Evolutionary conservation across 2,113 vertebrate species (phyloP).

Genomic region (Dipodomys spectabilis): DNA sequence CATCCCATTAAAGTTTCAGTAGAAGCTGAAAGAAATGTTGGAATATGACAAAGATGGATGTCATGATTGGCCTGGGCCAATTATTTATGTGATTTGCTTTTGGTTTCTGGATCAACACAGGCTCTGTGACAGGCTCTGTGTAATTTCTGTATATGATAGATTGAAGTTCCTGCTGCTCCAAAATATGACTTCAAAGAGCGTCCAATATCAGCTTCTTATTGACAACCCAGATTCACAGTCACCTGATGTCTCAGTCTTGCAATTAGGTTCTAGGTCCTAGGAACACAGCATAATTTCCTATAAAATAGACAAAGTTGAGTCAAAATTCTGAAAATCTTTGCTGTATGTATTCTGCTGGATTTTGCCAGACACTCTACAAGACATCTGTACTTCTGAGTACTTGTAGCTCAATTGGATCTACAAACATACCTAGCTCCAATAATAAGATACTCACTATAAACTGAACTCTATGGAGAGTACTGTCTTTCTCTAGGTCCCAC

Average conservation of each 20-base stretch:
- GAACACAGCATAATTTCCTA: neutral
- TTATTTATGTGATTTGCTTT: neutral
- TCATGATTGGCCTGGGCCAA: neutral
- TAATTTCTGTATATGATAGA: neutral
- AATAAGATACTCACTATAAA: neutral
- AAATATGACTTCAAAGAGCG: neutral
- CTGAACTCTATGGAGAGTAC: neutral
- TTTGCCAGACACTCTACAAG: neutral
- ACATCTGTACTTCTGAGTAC: neutral
- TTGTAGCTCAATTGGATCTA: neutral
- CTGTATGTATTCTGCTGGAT: neutral
- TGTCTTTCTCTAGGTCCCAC: neutral
- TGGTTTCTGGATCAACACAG: neutral
- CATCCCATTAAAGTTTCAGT: neutral
- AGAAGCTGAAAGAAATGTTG: neutral
- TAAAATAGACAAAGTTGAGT: neutral
- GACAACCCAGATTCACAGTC: neutral
- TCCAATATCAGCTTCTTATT: neutral
- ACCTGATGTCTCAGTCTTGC: neutral
- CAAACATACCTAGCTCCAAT: neutral
- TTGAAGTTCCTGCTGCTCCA: neutral
- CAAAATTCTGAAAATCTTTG: neutral
- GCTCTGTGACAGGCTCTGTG: neutral
- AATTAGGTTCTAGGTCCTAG: neutral
- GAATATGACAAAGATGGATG: neutral